Base-by-base conservation (phyloP, 2,113 vertebrate species). In the Bungarus multicinctus region DNA sequence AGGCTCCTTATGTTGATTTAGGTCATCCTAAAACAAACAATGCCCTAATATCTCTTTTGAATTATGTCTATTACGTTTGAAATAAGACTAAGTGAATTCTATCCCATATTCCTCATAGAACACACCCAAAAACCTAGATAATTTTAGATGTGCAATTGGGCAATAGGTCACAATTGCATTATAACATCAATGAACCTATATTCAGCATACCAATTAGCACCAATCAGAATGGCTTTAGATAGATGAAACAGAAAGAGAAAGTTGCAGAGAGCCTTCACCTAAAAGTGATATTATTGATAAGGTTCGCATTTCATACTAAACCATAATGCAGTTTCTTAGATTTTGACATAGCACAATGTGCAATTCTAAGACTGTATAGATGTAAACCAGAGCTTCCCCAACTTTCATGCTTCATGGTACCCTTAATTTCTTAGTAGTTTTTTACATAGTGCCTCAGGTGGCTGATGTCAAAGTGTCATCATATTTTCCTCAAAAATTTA, bases 131-230 rank as follows among this genome's bases (percentile, higher is more conserved):
- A 64, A 64, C 3, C 11, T 47, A 50, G 50, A 53, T 30, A 87
- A 53, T 27, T n/a, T n/a, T 53, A 87, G 57, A 12, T 5, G 7
- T 22, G 45, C 8, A 47, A 64, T 64, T 45, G 50, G 8, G 23
- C 0, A 0, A 0, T 6, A 74, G 43, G 0, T 58, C 69, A 2
- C 0, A 64, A 23, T 34, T 55, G 1, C 89, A 1, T 7, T 0
- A 11, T 4, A 90, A 8, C 11, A 10, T 0, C 0, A 0, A 0
- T 0, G 8, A 92, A 2, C 16, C 52, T 69, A 39, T 64, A n/a
- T 4, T 2, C 64, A 69, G 0, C 5, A 1, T 69, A 69, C 64
- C 30, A n/a, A 34, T 34, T 69, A 69, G 64, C 30, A 69, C 30
- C 64, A 69, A 69, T 34, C 14, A 3, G n/a, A 81, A 39, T 20